Conservation (phyloP, 2,888 invertebrate genomes). For the Adineta ricciae region DNA sequence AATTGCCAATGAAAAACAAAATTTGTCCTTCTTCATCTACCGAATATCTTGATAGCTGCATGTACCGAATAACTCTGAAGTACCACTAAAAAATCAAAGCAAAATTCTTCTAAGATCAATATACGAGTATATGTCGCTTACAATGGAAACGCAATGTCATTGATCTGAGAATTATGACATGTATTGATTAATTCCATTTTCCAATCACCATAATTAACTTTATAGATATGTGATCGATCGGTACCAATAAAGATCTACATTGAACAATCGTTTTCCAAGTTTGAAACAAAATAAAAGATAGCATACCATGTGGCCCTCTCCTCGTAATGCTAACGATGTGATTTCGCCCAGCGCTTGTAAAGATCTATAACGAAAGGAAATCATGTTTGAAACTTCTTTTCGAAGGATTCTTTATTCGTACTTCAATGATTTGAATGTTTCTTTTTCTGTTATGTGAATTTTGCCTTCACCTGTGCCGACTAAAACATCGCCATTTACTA, state of each 20-base stretch:
- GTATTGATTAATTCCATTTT: slow-evolving; percentile 64
- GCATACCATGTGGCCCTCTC: slow-evolving; percentile 48
- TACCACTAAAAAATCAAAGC: slow-evolving; percentile 55
- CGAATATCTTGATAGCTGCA: slow-evolving; percentile 69
- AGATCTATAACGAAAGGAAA: slow-evolving; percentile 18
- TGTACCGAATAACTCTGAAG: slow-evolving; percentile 75
- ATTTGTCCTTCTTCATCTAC: neutral
- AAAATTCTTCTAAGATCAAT: slow-evolving; percentile 22
- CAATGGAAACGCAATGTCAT: slow-evolving; percentile 73
- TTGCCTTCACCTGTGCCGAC: slow-evolving; percentile 77
- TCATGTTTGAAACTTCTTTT: neutral
- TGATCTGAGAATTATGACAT: slow-evolving; percentile 69
- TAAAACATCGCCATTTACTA: slow-evolving; percentile 50
- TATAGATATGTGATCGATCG: slow-evolving; percentile 67
- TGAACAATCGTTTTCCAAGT: neutral
- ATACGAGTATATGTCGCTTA: slow-evolving; percentile 49
- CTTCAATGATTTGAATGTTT: slow-evolving; percentile 33
- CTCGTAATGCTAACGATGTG: slow-evolving; percentile 60
- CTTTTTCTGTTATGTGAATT: slow-evolving; percentile 46
- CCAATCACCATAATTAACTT: slow-evolving; percentile 62
- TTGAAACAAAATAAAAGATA: neutral
- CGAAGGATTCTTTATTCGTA: neutral
- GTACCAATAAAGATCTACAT: slow-evolving; percentile 65
- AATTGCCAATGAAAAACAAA: too few relatives aligned
- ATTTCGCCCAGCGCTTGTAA: slow-evolving; percentile 55